Evolutionary conservation across 2,888 invertebrate genomes (phyloP).

Genomic region (Strigamia crassipes): DNA sequence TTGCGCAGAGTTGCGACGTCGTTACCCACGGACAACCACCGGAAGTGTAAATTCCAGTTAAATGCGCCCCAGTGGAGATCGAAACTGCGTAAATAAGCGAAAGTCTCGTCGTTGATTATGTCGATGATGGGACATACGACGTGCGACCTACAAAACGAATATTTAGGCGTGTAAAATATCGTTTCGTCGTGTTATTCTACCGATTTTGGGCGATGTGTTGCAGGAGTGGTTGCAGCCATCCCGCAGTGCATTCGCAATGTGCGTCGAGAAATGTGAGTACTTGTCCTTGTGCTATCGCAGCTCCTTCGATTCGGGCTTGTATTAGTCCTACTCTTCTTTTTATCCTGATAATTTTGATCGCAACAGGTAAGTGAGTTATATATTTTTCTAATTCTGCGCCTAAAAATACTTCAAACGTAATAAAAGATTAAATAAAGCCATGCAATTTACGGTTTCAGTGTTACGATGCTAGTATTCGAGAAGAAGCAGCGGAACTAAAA

Average conservation of each 20-base stretch:
- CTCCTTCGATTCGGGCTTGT: slow-evolving; percentile 90
- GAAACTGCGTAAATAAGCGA: slow-evolving; percentile 87
- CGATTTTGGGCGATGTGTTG: slow-evolving; percentile 87
- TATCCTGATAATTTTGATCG: slow-evolving; percentile 62
- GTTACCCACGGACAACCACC: slow-evolving; percentile 78
- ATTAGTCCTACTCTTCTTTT: slow-evolving; percentile 89
- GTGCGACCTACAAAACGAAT: slow-evolving; percentile 67
- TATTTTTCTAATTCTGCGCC: slow-evolving; percentile 87
- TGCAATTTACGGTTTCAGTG: background rate
- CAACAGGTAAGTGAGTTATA: slow-evolving; percentile 81
- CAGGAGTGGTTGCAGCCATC: slow-evolving; percentile 96
- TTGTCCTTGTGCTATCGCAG: slow-evolving; percentile 87
- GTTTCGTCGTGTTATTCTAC: slow-evolving; percentile 55
- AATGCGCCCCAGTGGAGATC: slow-evolving; percentile 98
- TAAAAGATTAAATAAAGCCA: background rate
- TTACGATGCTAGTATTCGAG: too few species aligned
- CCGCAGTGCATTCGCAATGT: slow-evolving; percentile 97
- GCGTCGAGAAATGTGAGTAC: slow-evolving; percentile 95
- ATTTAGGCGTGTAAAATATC: background rate
- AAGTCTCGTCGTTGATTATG: slow-evolving; percentile 97
- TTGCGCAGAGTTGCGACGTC: slow-evolving; percentile 67
- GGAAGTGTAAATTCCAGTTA: slow-evolving; percentile 95
- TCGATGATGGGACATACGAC: slow-evolving; percentile 99
- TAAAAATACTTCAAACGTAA: slow-evolving; percentile 73
- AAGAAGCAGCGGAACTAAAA: too few species aligned